phyloP scores from a whole-genome alignment of 2,888 invertebrate genomes.

The Belgica antarctica region DNA sequence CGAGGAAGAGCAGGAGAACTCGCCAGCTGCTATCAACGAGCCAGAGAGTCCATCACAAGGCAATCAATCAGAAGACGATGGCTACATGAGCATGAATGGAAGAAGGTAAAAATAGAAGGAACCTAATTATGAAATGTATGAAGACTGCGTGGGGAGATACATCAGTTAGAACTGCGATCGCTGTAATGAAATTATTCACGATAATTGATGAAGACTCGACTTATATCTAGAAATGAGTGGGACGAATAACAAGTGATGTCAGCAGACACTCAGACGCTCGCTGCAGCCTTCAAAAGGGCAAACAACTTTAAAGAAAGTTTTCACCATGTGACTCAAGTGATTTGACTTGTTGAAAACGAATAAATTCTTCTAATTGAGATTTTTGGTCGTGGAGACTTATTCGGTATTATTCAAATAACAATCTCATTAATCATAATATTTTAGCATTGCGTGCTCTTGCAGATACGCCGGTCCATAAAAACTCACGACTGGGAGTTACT shows the following conservation, averaged over 20 bases:
- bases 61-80: slow-evolving; percentile 86
- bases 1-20: slow-evolving; percentile 64
- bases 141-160: too few species aligned
- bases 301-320: too few species aligned
- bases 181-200: too few species aligned
- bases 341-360: too few species aligned
- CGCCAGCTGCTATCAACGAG: slow-evolving; percentile 50
- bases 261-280: too few species aligned
- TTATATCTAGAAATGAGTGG: too few species aligned
- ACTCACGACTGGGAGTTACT: neutral
- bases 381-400: neutral
- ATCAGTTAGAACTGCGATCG: too few species aligned
- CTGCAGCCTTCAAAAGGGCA: too few species aligned
- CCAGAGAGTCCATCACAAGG: slow-evolving; percentile 75
- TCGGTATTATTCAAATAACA: slow-evolving; percentile 35
- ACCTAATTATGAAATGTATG: neutral
- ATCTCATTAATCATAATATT: slow-evolving; percentile 37
- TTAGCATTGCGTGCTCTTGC: neutral
- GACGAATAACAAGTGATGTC: too few species aligned
- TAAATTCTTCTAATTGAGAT: neutral
- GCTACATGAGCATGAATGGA: slow-evolving; percentile 90
- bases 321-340: too few species aligned
- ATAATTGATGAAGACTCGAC: too few species aligned
- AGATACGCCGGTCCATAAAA: neutral
- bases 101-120: slow-evolving; percentile 59